Percentiles rank a stretch among this genome's conserved stretches.
Evolutionary conservation across 35 echinoderm and acorn worm species (phyloP).

Genomic region (Anneissia japonica): DNA sequence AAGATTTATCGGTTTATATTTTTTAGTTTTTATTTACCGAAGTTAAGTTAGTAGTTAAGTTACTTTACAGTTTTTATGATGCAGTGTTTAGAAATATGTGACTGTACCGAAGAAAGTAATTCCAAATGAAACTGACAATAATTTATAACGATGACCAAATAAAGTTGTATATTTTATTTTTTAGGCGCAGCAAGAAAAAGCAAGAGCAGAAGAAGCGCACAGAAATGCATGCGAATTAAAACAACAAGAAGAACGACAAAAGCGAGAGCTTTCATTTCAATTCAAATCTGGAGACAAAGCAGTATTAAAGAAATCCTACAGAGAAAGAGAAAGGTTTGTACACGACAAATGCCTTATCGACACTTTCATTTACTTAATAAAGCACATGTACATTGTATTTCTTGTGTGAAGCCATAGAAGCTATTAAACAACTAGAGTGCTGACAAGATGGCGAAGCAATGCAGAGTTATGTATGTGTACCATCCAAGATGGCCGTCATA

Average conservation of each 20-base stretch:
- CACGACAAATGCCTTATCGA: neutral
- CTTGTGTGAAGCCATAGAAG: neutral
- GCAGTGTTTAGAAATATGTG: neutral
- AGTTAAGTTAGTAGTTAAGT: neutral
- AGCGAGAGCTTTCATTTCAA: constrained; percentile 44
- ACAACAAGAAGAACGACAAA: constrained; percentile 1
- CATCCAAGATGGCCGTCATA: neutral
- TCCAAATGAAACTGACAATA: too few relatives aligned
- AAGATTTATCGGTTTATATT: neutral
- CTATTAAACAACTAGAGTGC: neutral
- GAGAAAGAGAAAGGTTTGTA: constrained; percentile 69
- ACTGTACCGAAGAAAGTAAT: too few relatives aligned
- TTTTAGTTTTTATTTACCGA: neutral
- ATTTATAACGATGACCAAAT: too few relatives aligned
- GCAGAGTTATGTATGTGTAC: neutral
- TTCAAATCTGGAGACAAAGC: constrained; percentile 40
- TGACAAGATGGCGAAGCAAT: neutral
- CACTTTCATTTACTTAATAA: neutral
- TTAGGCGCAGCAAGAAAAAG: constrained; percentile 43
- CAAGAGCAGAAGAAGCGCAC: constrained; percentile 30
- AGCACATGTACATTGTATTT: neutral
- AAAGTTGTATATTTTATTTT: neutral
- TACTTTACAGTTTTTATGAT: neutral
- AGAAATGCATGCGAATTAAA: constrained; percentile 27
- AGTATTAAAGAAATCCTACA: constrained; percentile 53